A percentile compares a stretch with the other conserved stretches of the same genome.
Evolutionary conservation across 2,113 vertebrate genomes (phyloP).

Genomic region (Ochotona curzoniae): DNA sequence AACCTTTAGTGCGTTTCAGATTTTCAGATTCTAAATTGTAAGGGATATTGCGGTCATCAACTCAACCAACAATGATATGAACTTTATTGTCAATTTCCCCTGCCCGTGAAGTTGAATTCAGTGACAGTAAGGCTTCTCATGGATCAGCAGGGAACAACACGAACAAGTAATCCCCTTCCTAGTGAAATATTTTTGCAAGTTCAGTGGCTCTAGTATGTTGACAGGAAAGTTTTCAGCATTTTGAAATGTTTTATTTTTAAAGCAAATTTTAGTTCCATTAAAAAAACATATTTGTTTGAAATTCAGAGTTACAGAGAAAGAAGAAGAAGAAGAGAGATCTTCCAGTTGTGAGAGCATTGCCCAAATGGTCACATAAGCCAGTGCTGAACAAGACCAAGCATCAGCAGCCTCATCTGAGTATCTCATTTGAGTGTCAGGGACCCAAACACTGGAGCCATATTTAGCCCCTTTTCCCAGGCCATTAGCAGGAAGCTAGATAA

Average conservation of each 20-base stretch:
- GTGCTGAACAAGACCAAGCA: too few relatives aligned
- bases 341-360: too few relatives aligned
- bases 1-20: background rate
- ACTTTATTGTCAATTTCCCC: conserved; percentile 45
- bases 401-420: too few relatives aligned
- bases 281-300: too few relatives aligned
- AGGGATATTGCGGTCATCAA: background rate
- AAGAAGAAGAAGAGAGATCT: too few relatives aligned
- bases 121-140: background rate
- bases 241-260: background rate
- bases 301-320: too few relatives aligned
- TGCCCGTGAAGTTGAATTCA: background rate
- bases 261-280: background rate
- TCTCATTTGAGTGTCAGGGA: too few relatives aligned
- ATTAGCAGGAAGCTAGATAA: too few relatives aligned
- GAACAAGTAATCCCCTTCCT: background rate
- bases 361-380: too few relatives aligned
- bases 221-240: background rate
- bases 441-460: too few relatives aligned
- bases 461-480: too few relatives aligned
- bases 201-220: background rate
- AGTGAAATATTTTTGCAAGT: background rate
- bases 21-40: conserved; percentile 39
- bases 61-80: background rate
- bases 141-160: background rate